These are phyloP conservation scores for Microcebus griseorufus DNA, from an alignment of 2,113 vertebrate species.

Conservation along the genomic window DNA sequence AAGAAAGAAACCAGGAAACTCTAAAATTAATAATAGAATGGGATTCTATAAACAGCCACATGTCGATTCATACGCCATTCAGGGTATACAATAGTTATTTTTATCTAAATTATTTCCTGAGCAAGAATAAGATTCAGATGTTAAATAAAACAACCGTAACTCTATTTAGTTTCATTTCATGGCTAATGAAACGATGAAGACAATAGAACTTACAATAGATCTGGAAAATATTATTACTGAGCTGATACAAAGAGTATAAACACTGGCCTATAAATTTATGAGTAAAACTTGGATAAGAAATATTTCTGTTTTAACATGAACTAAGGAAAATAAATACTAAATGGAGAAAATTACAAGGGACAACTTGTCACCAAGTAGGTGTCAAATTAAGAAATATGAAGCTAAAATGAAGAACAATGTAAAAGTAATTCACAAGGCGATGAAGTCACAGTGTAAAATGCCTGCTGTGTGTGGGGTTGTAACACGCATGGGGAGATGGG, in stretches of 20 bases:
- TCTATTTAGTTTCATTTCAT: constrained; percentile 72
- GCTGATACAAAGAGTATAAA: constrained; percentile 58
- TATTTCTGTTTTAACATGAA: constrained; percentile 54
- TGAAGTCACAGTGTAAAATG: neutral
- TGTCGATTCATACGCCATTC: constrained; percentile 53
- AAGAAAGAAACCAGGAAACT: constrained; percentile 55
- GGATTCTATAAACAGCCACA: constrained; percentile 57
- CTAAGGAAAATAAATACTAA: constrained; percentile 37
- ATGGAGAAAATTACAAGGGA: constrained; percentile 30
- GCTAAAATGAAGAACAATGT: neutral
- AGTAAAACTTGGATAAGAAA: constrained; percentile 41
- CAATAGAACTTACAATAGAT: constrained; percentile 67
- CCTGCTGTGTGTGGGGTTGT: neutral
- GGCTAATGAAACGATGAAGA: constrained; percentile 71
- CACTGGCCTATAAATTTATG: constrained; percentile 59
- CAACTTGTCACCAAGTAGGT: neutral
- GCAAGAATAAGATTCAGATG: constrained; percentile 73
- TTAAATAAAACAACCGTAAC: constrained; percentile 74
- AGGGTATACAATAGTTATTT: constrained; percentile 69
- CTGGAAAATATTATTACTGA: constrained; percentile 67
- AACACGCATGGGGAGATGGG: neutral
- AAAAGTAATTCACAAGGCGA: neutral
- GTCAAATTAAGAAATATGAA: constrained; percentile 3
- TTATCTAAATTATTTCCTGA: constrained; percentile 76
- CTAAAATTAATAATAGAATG: constrained; percentile 67